Conservation (phyloP, 2,113 vertebrate genomes). For the Ophthalmolycus amberensis region DNA sequence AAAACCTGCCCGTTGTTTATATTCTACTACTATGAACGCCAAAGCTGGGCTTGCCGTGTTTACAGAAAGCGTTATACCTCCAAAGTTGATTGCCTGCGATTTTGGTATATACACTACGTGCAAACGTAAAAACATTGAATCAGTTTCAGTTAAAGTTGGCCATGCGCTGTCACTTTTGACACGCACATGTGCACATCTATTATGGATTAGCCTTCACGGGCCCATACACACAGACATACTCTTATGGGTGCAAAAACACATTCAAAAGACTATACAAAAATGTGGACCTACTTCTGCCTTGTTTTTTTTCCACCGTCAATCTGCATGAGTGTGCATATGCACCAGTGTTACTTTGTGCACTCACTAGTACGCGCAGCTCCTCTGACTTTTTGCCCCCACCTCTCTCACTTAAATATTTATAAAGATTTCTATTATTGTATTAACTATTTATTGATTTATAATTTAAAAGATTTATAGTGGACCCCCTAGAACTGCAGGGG, state of each 20-base stretch:
- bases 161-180: background rate
- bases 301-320: constrained; percentile 12
- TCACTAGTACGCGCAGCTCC: constrained; percentile 20
- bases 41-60: constrained; percentile 13
- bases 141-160: constrained; percentile 28
- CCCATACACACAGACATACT: background rate
- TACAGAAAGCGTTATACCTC: constrained; percentile 28
- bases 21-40: constrained; percentile 25
- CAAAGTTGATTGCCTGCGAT: constrained; percentile 33
- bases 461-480: constrained; percentile 96
- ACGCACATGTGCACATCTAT: background rate
- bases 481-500: constrained; percentile 84
- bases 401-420: constrained; percentile 94
- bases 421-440: constrained; percentile 94
- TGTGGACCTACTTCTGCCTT: background rate
- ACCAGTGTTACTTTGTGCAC: constrained; percentile 30
- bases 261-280: background rate
- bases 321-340: constrained; percentile 25
- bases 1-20: constrained; percentile 30
- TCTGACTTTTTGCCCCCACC: constrained; percentile 41
- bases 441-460: constrained; percentile 99
- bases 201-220: constrained; percentile 8
- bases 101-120: constrained; percentile 19
- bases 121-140: constrained; percentile 18
- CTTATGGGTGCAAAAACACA: constrained; percentile 1